A percentile compares a stretch with the other conserved stretches of the same genome.
phyloP scores from a whole-genome alignment of 2,888 invertebrate species.

The Tetranychus truncatus region DNA sequence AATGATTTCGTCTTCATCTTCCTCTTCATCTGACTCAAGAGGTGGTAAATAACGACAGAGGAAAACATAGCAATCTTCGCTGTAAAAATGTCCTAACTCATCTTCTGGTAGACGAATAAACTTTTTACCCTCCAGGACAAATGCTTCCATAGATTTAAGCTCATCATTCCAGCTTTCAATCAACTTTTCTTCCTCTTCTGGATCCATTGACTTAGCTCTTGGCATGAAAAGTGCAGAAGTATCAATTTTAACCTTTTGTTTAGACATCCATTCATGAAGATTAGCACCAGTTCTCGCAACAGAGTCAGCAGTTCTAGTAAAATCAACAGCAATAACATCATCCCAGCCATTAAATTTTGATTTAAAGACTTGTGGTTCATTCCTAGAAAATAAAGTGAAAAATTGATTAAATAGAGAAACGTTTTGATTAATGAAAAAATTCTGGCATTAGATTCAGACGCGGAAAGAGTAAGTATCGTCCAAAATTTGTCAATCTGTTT shows the following conservation, averaged over 20 bases:
- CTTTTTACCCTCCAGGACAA: conserved; percentile 86
- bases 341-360: conserved; percentile 95
- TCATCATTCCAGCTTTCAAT: conserved; percentile 97
- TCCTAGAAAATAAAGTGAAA: conserved; percentile 28
- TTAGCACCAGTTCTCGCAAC: conserved; percentile 91
- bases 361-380: conserved; percentile 57
- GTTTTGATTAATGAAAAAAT: not conserved
- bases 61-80: conserved; percentile 91
- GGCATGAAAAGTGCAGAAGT: conserved; percentile 86
- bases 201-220: conserved; percentile 68
- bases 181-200: conserved; percentile 62
- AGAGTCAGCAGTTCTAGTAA: conserved; percentile 90
- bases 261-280: conserved; percentile 46
- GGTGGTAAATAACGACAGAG: conserved; percentile 85
- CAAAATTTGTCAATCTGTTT: not conserved
- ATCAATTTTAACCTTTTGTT: conserved; percentile 48
- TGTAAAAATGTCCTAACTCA: conserved; percentile 78
- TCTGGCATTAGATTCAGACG: not conserved
- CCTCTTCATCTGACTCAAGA: conserved; percentile 40
- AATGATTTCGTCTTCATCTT: conserved; percentile 28
- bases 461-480: not conserved
- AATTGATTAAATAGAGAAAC: not conserved
- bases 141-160: conserved; percentile 88
- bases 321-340: conserved; percentile 95
- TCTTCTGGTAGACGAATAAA: conserved; percentile 90